Evolutionary conservation across 2,113 vertebrate genomes (phyloP), one percentile per base, ranked within the genome.

Genomic region (Hippopotamus amphibius): DNA sequence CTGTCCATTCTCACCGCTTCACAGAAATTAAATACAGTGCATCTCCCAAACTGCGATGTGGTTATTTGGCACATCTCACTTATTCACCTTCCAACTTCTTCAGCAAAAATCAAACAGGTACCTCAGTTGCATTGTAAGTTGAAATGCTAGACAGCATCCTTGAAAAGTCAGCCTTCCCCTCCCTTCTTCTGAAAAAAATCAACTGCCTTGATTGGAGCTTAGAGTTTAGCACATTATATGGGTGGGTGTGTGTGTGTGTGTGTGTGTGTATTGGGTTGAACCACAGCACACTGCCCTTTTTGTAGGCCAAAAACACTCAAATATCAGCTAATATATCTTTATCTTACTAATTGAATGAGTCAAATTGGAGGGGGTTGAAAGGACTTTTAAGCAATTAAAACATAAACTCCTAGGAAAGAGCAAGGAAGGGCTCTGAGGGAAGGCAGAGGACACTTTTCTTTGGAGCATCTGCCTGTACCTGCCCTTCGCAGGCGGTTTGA

Each of bases 71-170:
- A 65, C 53, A 57, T 65, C 37, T 85, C 41, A 61, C 65, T 96
- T 88, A 90, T 65, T 94, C 81, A 30, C 50, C 69, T 95, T 96
- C 48, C 7, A 28, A 76, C 46, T 85, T 80, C 53, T 94, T 88
- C 86, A 96, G 95, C 92, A 95, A 91, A 95, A 96, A 85, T 80
- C 95, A 93, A 92, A 88, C 63, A 81, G 22, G 26, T 88, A 83
- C 82, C 53, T 90, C 37, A 81, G 69, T 84, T 80, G 59, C 50
- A n/a, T 16, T 80, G 65, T 85, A 59, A 95, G 28, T 72, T n/a
- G 81, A 96, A 96, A 96, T 95, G 46, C 59, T 91, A 80, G 77
- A 66, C 14, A 83, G 37, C 85, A 41, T 88, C 81, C 86, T 96
- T 96, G 92, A 93, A 86, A 96, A 77, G 77, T 61, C 72, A 87